phyloP scores from a whole-genome alignment of 2,113 vertebrate genomes.

The Notechis scutatus region DNA sequence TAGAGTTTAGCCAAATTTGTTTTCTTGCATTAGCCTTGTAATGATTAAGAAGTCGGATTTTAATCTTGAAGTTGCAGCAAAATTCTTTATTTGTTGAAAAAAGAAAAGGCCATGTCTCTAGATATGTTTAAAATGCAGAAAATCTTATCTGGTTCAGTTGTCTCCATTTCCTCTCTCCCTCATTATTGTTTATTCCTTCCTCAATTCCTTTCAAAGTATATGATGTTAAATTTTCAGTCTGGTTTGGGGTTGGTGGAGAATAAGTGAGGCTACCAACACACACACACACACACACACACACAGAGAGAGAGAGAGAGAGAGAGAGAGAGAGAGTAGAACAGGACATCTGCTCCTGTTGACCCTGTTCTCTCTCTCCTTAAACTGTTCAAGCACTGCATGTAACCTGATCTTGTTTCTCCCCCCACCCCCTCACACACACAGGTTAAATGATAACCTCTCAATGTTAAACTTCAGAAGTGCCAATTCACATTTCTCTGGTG shows the following conservation, averaged over 20 bases:
- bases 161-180: not conserved
- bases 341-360: not conserved
- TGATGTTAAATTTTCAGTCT: not conserved
- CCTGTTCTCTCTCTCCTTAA: not conserved
- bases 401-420: not conserved
- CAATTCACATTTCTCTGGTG: not conserved
- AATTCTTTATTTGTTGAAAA: not conserved
- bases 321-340: not conserved
- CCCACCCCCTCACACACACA: not conserved
- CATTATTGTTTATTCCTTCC: not conserved
- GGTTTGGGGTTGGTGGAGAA: too few relatives aligned
- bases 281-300: too few relatives aligned
- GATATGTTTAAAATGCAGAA: not conserved
- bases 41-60: not conserved
- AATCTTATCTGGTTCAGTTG: not conserved
- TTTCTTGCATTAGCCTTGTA: not conserved
- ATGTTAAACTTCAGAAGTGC: not conserved
- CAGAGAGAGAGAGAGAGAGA: too few relatives aligned
- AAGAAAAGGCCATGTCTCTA: not conserved
- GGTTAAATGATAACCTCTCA: not conserved
- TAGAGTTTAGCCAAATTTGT: not conserved
- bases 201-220: not conserved
- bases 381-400: too few relatives aligned
- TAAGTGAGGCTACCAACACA: not conserved
- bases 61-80: not conserved